Percentiles rank a stretch among this genome's conserved stretches.
These are phyloP conservation scores for Microcebus tavaratra DNA, from an alignment of 2,113 vertebrate species.

Conservation along the genomic window DNA sequence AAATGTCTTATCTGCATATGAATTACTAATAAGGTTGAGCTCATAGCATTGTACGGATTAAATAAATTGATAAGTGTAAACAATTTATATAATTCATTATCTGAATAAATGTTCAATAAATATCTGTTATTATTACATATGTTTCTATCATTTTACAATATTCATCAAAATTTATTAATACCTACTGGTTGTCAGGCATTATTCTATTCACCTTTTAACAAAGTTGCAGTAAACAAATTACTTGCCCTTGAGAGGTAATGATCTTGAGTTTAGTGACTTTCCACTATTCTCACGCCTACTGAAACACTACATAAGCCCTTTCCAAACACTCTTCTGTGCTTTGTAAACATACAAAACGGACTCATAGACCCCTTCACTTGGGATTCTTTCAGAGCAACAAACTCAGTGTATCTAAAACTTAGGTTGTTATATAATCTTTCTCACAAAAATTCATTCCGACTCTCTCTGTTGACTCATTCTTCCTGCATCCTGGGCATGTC, in stretches of 20 bases:
- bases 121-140: neutral
- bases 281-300: neutral
- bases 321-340: neutral
- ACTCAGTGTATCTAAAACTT: neutral
- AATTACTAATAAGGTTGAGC: neutral
- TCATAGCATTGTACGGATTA: neutral
- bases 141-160: neutral
- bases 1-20: neutral
- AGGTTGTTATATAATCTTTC: neutral
- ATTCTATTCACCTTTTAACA: neutral
- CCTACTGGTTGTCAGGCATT: neutral
- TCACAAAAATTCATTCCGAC: neutral
- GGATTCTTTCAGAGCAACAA: neutral
- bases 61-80: neutral
- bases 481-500: neutral
- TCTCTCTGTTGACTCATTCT: neutral
- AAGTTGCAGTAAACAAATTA: neutral
- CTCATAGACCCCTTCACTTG: neutral
- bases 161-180: neutral
- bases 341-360: neutral
- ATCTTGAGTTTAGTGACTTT: neutral
- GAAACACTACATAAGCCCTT: neutral
- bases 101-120: neutral
- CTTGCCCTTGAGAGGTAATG: neutral
- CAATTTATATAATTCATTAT: neutral